Conservation (phyloP, 2,888 invertebrate genomes). For the Drosophila lutescens region DNA sequence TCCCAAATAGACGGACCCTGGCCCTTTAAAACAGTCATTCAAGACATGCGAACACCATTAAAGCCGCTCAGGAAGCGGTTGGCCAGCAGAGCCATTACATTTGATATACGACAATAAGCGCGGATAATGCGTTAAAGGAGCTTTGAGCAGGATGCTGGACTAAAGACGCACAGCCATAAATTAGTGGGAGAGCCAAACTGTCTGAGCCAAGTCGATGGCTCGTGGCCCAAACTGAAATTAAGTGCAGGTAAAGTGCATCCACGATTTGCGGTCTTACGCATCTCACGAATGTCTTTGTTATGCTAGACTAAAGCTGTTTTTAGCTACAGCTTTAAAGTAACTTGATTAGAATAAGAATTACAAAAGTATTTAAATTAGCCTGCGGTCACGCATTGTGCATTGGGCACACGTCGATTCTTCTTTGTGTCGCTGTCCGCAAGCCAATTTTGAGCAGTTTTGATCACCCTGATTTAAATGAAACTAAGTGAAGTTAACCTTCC, state of each 20-base stretch:
- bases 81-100: conserved; percentile 68
- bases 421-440: too few species aligned
- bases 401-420: too few species aligned
- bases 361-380: too few species aligned
- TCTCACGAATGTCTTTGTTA: neutral
- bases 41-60: conserved; percentile 49
- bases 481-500: neutral
- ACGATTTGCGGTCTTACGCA: neutral
- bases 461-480: too few species aligned
- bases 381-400: too few species aligned
- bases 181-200: conserved; percentile 37
- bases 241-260: conserved; percentile 46
- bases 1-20: neutral
- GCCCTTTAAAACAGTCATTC: conserved; percentile 45
- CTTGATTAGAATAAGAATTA: too few species aligned
- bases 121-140: conserved; percentile 57
- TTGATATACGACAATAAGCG: conserved; percentile 78
- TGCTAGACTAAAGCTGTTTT: neutral
- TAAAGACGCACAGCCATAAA: conserved; percentile 38
- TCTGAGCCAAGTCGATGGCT: conserved; percentile 11
- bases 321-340: neutral
- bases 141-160: conserved; percentile 18
- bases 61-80: conserved; percentile 64
- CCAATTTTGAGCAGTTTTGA: too few species aligned
- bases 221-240: conserved; percentile 12